phyloP scores from a whole-genome alignment of 2,113 vertebrate genomes.

The Phodopus roborovskii region DNA sequence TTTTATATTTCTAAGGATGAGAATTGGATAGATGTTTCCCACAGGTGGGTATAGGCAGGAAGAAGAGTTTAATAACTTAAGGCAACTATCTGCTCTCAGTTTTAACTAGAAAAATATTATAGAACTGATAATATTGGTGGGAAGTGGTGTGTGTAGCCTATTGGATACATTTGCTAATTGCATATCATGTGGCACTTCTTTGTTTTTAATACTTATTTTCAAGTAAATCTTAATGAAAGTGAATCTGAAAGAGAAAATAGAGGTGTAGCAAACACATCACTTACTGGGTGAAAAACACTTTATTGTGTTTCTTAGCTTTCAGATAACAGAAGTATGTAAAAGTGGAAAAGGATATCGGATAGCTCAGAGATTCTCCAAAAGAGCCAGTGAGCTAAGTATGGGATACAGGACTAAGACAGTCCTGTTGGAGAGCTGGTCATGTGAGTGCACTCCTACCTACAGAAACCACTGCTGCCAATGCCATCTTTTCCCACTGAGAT shows the following conservation, averaged over 20 bases:
- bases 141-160: neutral
- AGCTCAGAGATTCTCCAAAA: conserved; percentile 14
- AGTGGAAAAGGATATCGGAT: neutral
- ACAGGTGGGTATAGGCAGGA: conserved; percentile 5
- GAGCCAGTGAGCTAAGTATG: neutral
- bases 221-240: conserved; percentile 40
- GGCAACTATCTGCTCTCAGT: conserved; percentile 9
- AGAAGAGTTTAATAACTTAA: neutral
- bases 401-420: neutral
- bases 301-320: neutral
- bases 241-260: conserved; percentile 14
- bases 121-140: neutral
- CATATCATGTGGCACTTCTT: conserved; percentile 14
- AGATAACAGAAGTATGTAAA: neutral
- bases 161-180: conserved; percentile 16
- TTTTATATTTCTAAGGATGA: conserved; percentile 44
- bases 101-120: conserved; percentile 44
- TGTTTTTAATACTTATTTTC: conserved; percentile 20
- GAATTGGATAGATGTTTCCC: neutral
- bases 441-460: neutral
- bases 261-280: neutral
- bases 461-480: neutral
- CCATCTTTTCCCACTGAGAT: neutral
- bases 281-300: neutral
- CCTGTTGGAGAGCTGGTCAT: neutral